Base-by-base conservation (phyloP, 1,140 invertebrate genomes). In the Periplaneta americana region DNA sequence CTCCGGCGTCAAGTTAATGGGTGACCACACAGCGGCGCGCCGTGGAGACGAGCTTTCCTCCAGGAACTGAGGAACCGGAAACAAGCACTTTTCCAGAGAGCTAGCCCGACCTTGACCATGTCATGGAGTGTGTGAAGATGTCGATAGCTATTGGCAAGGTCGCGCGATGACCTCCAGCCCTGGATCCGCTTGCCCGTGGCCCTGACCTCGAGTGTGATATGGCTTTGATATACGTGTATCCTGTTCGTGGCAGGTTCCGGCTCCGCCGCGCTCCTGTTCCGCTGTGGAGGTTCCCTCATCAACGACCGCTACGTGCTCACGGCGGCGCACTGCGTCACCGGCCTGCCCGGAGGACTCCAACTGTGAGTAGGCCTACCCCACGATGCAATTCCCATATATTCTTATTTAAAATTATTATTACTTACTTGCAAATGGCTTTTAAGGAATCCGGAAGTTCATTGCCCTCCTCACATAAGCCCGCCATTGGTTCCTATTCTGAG, bases 261-360 rank as follows among this genome's bases (percentile, higher is more conserved):
- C 32, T 32, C 75, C 34, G 35, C 35, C 78, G 76, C 75, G 80
- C 82, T n/a, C 15, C 78, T 83, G 13, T 92, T 86, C 82, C 86
- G 88, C 74, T 95, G 94, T 84, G 93, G 92, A 2, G 94, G 93
- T 2, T 89, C 91, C 3, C 86, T 95, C 0, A 90, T 95, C 36
- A 91, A 89, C 31, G 86, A 90, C 39, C 83, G 88, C 2, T 92
- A 92, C 83, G 88, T 95, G 31, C 74, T 94, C 4, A 94, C 94
- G 75, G 89, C 94, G 8, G 93, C 92, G 1, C 94, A 95, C 86
- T 95, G 93, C 83, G 87, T 93, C 2, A 86, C 86, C 3, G 86
- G 88, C 82, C 85, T 90, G 74, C 87, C 88, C 1, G 85, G 83
- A 10, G 88, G 86, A 79, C 87, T 88, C 74, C 86, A 87, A 79